phyloP scores from a whole-genome alignment of 2,797 vertebrate species.

The Scarus forsteni region DNA sequence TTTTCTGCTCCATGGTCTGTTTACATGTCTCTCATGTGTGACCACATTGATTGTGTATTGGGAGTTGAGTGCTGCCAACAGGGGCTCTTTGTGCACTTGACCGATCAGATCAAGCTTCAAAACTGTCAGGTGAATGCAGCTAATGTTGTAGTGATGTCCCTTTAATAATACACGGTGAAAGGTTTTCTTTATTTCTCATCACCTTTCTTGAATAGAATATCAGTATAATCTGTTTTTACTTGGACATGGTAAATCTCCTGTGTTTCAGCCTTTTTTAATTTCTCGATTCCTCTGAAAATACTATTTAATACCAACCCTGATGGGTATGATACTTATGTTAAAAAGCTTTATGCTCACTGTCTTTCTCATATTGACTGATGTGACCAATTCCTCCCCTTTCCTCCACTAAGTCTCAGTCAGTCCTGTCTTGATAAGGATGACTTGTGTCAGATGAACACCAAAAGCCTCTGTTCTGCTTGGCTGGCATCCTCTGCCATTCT shows the following conservation, averaged over 20 bases:
- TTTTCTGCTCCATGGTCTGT: background rate
- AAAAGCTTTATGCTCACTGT: conserved; percentile 30
- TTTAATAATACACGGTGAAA: background rate
- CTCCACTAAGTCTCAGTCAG: conserved; percentile 58
- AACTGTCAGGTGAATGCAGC: background rate
- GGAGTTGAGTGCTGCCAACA: background rate
- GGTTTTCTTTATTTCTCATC: conserved; percentile 9
- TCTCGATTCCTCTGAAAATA: conserved; percentile 17
- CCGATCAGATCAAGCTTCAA: background rate
- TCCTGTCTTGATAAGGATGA: conserved; percentile 69
- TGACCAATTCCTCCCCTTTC: conserved; percentile 36
- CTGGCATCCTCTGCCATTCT: conserved; percentile 55
- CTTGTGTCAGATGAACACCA: conserved; percentile 69
- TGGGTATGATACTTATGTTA: conserved; percentile 10
- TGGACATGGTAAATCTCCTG: background rate
- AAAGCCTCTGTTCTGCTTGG: conserved; percentile 72
- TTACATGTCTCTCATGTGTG: background rate
- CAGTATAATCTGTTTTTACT: background rate
- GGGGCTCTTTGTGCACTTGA: background rate
- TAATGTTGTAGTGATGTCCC: background rate
- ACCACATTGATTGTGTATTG: background rate
- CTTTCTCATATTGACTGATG: conserved; percentile 34
- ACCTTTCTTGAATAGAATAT: background rate
- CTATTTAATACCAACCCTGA: conserved; percentile 13
- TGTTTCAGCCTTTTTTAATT: too few species aligned